Evolutionary conservation across 2,797 vertebrate genomes (phyloP).

Genomic region (Lates japonicus): DNA sequence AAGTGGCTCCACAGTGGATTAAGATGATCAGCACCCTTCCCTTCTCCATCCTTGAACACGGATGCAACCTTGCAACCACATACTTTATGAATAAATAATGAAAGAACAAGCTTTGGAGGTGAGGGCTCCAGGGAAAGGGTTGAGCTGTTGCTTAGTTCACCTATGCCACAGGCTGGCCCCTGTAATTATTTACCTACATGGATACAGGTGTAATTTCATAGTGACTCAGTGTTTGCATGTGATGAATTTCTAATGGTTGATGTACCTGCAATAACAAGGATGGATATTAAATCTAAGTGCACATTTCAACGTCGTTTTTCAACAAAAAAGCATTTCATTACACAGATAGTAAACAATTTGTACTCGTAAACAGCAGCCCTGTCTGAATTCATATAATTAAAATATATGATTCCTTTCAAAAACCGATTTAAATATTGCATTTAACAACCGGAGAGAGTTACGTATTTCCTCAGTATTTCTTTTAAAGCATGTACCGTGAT

Average conservation of each 20-base stretch:
- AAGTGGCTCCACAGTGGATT: constrained; percentile 35
- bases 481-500: neutral
- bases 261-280: neutral
- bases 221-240: constrained; percentile 21
- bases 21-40: constrained; percentile 13
- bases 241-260: constrained; percentile 6
- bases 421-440: neutral
- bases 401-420: neutral
- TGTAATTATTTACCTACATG: constrained; percentile 26
- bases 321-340: neutral
- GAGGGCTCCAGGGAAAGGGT: constrained; percentile 7
- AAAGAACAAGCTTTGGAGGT: constrained; percentile 28
- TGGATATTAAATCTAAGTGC: neutral
- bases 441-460: neutral
- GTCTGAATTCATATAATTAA: neutral
- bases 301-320: neutral
- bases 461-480: neutral
- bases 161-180: neutral
- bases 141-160: constrained; percentile 17
- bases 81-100: constrained; percentile 57
- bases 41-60: constrained; percentile 20
- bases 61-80: constrained; percentile 39
- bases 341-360: neutral
- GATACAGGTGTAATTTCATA: constrained; percentile 29
- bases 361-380: constrained; percentile 3